phyloP scores from a whole-genome alignment of 2,113 vertebrate genomes.

The Sciurus niger region DNA sequence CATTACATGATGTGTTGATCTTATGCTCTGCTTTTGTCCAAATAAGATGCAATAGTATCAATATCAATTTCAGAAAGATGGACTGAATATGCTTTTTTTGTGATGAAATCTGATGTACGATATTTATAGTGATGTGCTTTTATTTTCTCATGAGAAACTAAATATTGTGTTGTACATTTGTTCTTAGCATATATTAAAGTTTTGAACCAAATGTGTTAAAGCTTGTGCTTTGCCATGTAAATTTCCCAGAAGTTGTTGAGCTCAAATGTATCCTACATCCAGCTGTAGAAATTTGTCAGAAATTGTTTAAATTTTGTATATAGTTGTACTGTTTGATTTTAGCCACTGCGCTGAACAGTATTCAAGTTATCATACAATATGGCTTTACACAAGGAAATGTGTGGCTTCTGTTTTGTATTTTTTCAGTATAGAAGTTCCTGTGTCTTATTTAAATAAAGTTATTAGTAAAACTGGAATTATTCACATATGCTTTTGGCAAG shows the following conservation, averaged over 20 bases:
- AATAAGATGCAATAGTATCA: slow-evolving; percentile 83
- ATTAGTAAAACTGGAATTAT: slow-evolving; percentile 88
- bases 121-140: slow-evolving; percentile 85
- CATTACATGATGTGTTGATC: slow-evolving; percentile 82
- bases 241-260: slow-evolving; percentile 89
- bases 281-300: slow-evolving; percentile 90
- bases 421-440: slow-evolving; percentile 93
- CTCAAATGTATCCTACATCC: slow-evolving; percentile 89
- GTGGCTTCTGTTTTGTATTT: slow-evolving; percentile 94
- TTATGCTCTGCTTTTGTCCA: slow-evolving; percentile 85
- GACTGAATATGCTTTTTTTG: slow-evolving; percentile 83
- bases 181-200: slow-evolving; percentile 87
- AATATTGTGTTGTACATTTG: slow-evolving; percentile 89
- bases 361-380: slow-evolving; percentile 90
- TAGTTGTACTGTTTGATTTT: slow-evolving; percentile 91
- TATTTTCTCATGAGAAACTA: slow-evolving; percentile 89
- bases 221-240: slow-evolving; percentile 89
- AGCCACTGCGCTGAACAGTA: slow-evolving; percentile 92
- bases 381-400: slow-evolving; percentile 92
- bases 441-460: slow-evolving; percentile 98
- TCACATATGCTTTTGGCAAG: slow-evolving; percentile 15
- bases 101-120: slow-evolving; percentile 86
- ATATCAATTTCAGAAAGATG: slow-evolving; percentile 83
- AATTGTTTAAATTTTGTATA: slow-evolving; percentile 92
- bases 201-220: slow-evolving; percentile 90